A percentile compares a stretch with the other conserved stretches of the same genome.
phyloP scores from a whole-genome alignment of 2,888 invertebrate species.

The Macrosoma leucophasiata region DNA sequence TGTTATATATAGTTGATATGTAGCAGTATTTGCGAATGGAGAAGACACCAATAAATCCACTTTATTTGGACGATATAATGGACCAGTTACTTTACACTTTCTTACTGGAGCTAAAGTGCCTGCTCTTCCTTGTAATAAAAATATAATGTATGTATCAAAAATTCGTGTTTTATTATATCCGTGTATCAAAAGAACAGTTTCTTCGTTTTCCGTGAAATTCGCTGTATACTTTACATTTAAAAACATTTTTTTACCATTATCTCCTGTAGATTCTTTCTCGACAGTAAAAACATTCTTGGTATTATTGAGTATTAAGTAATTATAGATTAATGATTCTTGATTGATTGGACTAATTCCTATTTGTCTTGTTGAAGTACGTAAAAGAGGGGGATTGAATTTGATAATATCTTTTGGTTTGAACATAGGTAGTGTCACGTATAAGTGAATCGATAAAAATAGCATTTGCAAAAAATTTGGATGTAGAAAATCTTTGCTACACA shows the following conservation, averaged over 20 bases:
- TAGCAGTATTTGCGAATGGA: conserved; percentile 41
- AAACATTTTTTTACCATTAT: conserved; percentile 54
- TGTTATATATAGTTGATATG: conserved; percentile 42
- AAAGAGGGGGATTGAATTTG: conserved; percentile 60
- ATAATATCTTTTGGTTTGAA: conserved; percentile 60
- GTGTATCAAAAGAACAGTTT: conserved; percentile 51
- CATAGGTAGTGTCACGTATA: conserved; percentile 74
- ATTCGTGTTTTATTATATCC: conserved; percentile 66
- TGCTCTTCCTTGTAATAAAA: conserved; percentile 46
- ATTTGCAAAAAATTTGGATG: conserved; percentile 74
- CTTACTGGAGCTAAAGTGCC: conserved; percentile 45
- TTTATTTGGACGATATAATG: conserved; percentile 55
- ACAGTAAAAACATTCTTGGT: conserved; percentile 47
- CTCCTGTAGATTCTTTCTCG: conserved; percentile 47
- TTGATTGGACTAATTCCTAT: conserved; percentile 53
- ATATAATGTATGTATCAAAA: conserved; percentile 60
- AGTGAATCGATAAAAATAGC: conserved; percentile 72
- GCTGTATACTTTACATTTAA: conserved; percentile 55
- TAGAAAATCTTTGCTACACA: conserved; percentile 69
- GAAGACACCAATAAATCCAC: conserved; percentile 53
- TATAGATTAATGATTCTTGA: conserved; percentile 56
- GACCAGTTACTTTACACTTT: conserved; percentile 60
- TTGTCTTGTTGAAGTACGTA: conserved; percentile 51
- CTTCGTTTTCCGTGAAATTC: conserved; percentile 49
- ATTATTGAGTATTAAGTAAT: conserved; percentile 48